A percentile compares a stretch with the other conserved stretches of the same genome.
Evolutionary conservation across 2,113 vertebrate genomes (phyloP).

Genomic region (Bos indicus): DNA sequence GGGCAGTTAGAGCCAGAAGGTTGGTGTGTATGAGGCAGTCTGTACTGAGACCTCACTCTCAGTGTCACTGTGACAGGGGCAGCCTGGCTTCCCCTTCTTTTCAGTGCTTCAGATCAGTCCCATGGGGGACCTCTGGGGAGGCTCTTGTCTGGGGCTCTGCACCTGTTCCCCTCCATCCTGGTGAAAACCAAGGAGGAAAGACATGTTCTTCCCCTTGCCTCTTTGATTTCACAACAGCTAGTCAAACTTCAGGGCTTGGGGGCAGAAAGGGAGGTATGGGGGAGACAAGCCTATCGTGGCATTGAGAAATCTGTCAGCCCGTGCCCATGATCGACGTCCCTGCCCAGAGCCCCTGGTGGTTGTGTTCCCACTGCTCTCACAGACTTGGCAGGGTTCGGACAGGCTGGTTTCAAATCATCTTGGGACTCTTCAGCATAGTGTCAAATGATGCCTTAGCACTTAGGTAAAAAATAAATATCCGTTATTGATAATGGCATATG

Average conservation of each 20-base stretch:
- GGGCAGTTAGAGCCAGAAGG: neutral
- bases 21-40: neutral
- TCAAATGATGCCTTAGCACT: neutral
- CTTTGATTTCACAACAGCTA: neutral
- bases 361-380: neutral
- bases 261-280: neutral
- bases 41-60: neutral
- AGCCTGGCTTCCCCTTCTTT: neutral
- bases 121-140: neutral
- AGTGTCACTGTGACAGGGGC: neutral
- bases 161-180: neutral
- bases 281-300: neutral
- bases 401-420: neutral
- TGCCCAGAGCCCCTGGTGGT: neutral
- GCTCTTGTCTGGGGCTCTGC: neutral
- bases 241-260: neutral
- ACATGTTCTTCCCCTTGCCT: neutral
- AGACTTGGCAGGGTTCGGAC: neutral
- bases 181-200: neutral
- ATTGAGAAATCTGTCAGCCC: neutral
- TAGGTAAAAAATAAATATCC: neutral
- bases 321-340: neutral
- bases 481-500: neutral
- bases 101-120: neutral
- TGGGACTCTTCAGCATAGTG: neutral